Base-by-base conservation (phyloP, 2,797 vertebrate genomes). In the Amniataba percoides region DNA sequence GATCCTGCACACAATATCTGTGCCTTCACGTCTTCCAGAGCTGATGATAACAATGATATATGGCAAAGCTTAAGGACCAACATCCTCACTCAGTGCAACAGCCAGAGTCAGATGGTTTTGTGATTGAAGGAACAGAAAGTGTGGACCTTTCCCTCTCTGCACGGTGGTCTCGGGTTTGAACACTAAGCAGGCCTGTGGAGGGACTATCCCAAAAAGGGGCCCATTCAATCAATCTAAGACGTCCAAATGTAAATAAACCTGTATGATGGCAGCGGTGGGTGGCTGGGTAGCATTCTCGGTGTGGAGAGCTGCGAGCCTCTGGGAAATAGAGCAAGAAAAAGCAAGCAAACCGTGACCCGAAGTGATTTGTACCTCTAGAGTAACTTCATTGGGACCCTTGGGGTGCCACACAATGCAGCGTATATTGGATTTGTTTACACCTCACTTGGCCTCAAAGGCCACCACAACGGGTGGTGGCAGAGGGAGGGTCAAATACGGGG, bases 351-450 rank as follows among this genome's bases (percentile, higher is more conserved):
- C 83, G 77, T 93, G 91, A 93, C 82, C 85, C 21, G 25, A 59
- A 81, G 90, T 82, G 86, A 93, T 94, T 94, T 91, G 88, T 91
- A 90, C 90, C 78, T 86, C 88, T 53, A 72, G 84, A 89, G 89
- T 87, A 92, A 93, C 90, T 93, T 92, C 66, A 88, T 51, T 80
- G 77, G 85, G 88, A 93, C 90, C 84, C 88, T 87, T 36, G 79
- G 86, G 85, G 90, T 84, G 85, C 77, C 61, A n/a, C 75, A 94
- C 90, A 95, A 94, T 92, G 88, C 86, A 77, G 87, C 80, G 84
- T 93, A 90, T 92, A 95, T 94, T 94, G 91, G 91, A 95, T 95
- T 93, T 93, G 91, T 94, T 95, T 94, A 94, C 90, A 93, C 91
- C 93, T 91, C 92, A 94, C 92, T 95, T 93, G 86, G 90, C 92